Evolutionary conservation across 1,140 invertebrate genomes (phyloP), one percentile per base, ranked within the genome.

Genomic region (Planococcus citri): DNA sequence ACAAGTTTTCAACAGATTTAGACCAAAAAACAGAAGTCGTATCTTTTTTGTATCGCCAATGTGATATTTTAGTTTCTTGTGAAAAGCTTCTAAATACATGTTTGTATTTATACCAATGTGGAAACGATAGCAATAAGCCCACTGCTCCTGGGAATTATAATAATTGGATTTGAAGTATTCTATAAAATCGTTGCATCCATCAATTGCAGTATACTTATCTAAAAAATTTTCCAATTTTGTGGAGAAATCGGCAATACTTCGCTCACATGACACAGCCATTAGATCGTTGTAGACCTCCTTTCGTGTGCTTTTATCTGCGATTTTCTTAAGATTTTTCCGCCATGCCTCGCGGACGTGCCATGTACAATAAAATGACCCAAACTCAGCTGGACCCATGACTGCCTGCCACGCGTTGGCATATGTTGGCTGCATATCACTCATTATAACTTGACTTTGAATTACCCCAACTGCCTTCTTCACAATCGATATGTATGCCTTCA

Each of bases 61-160:
- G 2, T 68, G 57, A 20, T 72, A 68, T 37, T 72, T 72, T 12
- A 72, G 27, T 25, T 14, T 58, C 33, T 64, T 57, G 21, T 71
- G 72, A 8, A 72, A 37, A 1, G 22, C 17, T 71, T 72, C 70
- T 17, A 71, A n/a, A 22, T 68, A 64, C 72, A 72, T 72, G 24
- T 71, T 71, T 1, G 68, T 68, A 64, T 70, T 72, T 1, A 72
- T 33, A 1, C 70, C 72, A 57, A 60, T 22, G 10, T 61, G 38
- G 6, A 41, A 6, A 12, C 27, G 14, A 38, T 37, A 72, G 12
- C 70, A 71, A 29, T 69, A 71, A 1, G 72, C 72, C 72, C 70
- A 72, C 27, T 22, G 20, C 68, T 72, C 57, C 1, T 22, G 21
- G 27, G 20, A 38, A 4, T 60, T 1, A 17, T 14, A 25, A 27